Evolutionary conservation across 2,113 vertebrate genomes (phyloP).

Genomic region (Hemichromis elongatus): DNA sequence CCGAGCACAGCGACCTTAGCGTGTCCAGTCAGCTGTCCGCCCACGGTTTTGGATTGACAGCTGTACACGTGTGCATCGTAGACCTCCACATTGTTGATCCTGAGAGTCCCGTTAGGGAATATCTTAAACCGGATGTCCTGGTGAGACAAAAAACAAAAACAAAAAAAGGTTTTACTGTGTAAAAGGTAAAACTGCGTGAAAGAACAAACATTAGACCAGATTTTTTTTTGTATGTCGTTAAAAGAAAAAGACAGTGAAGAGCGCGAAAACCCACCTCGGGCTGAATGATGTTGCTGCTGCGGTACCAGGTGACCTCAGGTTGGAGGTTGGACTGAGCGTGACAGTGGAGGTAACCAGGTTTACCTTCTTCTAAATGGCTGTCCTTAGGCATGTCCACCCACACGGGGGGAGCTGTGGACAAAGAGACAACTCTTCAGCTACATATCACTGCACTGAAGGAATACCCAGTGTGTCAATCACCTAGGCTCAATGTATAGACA

Average conservation of each 20-base stretch:
- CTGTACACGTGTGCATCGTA: conserved; percentile 86
- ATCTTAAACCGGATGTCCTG: conserved; percentile 86
- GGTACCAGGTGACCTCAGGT: conserved; percentile 84
- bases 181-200: neutral
- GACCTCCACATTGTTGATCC: conserved; percentile 92
- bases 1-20: conserved; percentile 85
- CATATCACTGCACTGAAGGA: neutral
- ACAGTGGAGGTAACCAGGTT: conserved; percentile 91
- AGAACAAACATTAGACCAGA: neutral
- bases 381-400: conserved; percentile 88
- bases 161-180: neutral
- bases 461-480: neutral
- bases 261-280: conserved; percentile 74
- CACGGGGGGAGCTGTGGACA: conserved; percentile 78
- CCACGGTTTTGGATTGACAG: conserved; percentile 82
- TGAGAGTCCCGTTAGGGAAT: conserved; percentile 86
- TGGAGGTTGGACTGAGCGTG: conserved; percentile 82
- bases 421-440: neutral
- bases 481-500: neutral
- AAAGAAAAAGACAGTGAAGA: neutral
- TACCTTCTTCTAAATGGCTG: conserved; percentile 88
- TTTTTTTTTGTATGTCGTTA: neutral
- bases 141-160: neutral
- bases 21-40: conserved; percentile 78
- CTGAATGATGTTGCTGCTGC: conserved; percentile 78